Conservation (phyloP, 2,797 vertebrate species). For the Garrulus glandarius region DNA sequence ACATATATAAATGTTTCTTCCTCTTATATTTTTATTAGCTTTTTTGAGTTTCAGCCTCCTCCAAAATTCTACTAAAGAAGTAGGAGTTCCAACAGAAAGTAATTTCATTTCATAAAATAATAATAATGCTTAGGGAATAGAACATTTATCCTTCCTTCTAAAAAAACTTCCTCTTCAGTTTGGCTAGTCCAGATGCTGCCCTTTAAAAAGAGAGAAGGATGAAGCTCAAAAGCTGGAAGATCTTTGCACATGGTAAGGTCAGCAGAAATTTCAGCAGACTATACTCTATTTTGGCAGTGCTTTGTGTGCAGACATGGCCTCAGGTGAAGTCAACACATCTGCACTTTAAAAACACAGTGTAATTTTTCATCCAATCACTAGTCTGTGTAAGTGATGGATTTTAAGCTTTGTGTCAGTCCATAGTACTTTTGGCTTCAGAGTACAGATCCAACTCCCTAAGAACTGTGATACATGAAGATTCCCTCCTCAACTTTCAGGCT, state of each 20-base stretch:
- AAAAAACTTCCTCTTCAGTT: background rate
- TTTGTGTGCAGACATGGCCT: background rate
- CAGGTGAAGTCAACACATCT: background rate
- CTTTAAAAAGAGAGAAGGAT: background rate
- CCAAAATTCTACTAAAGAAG: background rate
- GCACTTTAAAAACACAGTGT: background rate
- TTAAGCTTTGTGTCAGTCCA: background rate
- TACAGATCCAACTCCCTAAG: background rate
- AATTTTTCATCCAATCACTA: background rate
- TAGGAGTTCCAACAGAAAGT: background rate
- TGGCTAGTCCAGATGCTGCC: background rate
- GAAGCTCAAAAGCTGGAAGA: background rate
- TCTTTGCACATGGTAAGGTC: background rate
- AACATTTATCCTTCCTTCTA: background rate
- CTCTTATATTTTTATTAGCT: background rate
- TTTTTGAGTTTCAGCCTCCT: background rate
- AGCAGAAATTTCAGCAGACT: constrained; percentile 36
- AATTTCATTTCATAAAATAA: background rate
- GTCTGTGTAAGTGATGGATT: background rate
- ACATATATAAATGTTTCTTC: background rate
- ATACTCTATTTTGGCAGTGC: constrained; percentile 5
- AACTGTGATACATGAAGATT: background rate
- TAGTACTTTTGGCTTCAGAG: background rate
- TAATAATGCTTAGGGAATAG: background rate
- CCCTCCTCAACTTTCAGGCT: background rate